These are phyloP conservation scores for Heliconius hortense DNA, from an alignment of 2,888 invertebrate genomes.

Conservation along the genomic window DNA sequence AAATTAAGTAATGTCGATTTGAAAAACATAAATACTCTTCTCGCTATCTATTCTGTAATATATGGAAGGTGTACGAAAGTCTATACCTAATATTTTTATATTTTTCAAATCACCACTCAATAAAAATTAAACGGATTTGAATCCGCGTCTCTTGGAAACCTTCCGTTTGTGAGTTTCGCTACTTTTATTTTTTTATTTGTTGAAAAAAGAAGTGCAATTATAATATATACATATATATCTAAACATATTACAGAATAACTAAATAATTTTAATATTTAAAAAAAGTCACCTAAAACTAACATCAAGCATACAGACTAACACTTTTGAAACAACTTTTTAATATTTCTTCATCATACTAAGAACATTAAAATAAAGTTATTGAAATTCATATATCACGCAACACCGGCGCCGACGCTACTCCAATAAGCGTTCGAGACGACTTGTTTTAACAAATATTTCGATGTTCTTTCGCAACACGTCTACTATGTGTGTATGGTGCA, in stretches of 20 bases:
- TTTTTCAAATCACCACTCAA: too few relatives aligned
- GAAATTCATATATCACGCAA: conserved; percentile 54
- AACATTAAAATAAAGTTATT: conserved; percentile 45
- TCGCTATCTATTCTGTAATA: too few relatives aligned
- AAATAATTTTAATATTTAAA: background rate
- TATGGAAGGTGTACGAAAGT: too few relatives aligned
- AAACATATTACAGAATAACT: background rate
- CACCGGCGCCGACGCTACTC: conserved; percentile 39
- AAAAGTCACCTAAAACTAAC: background rate
- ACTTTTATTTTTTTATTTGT: too few relatives aligned
- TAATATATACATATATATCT: background rate
- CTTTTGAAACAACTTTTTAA: background rate
- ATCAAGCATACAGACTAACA: too few relatives aligned
- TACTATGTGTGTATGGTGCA: conserved; percentile 38
- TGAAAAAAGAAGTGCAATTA: background rate
- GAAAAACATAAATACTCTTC: too few relatives aligned
- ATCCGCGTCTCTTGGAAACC: too few relatives aligned
- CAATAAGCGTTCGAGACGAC: conserved; percentile 47
- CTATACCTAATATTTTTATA: too few relatives aligned
- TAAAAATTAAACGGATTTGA: too few relatives aligned
- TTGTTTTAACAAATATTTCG: conserved; percentile 59
- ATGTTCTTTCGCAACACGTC: conserved; percentile 53
- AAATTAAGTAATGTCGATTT: too few relatives aligned
- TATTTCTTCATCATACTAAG: conserved; percentile 21
- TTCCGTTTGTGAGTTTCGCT: too few relatives aligned